Base-by-base conservation (phyloP, 2,888 invertebrate species). In the Hirudinaria manillensis region DNA sequence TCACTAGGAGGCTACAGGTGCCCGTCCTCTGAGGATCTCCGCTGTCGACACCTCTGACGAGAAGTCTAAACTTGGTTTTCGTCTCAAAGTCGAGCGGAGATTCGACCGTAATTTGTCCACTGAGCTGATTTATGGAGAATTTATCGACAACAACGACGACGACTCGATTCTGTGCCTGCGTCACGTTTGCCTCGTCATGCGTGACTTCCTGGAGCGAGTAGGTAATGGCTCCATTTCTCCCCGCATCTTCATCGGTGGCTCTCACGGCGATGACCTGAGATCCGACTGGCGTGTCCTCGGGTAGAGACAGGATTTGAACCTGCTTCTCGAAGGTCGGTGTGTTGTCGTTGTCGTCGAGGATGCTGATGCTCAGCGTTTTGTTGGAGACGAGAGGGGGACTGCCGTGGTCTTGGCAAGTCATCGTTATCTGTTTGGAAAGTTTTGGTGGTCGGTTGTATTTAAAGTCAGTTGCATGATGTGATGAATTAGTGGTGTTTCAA, bases 291-390 rank as follows among this genome's bases (percentile, higher is more conserved):
- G 45, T 45, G 45, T 45, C 45, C 45, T 45, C 45, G 45, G 45
- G 45, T 16, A 45, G 45, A 45, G 45, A 45, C 45, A 45, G 45
- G 45, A 45, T 45, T 45, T 45, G 45, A 27, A 61, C 10, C 61
- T 61, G 61, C 27, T 61, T 7, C 27, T 38, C 65, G 71, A 83
- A 80, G 16, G 78, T 75, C 0, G 83, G 83, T 0, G 76, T 72
- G 68, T 83, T 81, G 73, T 83, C 83, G 68, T 83, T 83, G 24
- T 80, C 77, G 68, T 83, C 83, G 21, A 79, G 75, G 4, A 83
- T 80, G 67, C 78, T 77, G 6, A 83, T 77, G 19, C 76, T 79
- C 0, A 83, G 74, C 79, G 32, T 77, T n/a, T 51, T 70, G 70
- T 24, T 36, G 36, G 70, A 45, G 24, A 51, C 10, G 6, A 70